phyloP scores from a whole-genome alignment of 2,797 vertebrate species.

The Tarsius wallacei region DNA sequence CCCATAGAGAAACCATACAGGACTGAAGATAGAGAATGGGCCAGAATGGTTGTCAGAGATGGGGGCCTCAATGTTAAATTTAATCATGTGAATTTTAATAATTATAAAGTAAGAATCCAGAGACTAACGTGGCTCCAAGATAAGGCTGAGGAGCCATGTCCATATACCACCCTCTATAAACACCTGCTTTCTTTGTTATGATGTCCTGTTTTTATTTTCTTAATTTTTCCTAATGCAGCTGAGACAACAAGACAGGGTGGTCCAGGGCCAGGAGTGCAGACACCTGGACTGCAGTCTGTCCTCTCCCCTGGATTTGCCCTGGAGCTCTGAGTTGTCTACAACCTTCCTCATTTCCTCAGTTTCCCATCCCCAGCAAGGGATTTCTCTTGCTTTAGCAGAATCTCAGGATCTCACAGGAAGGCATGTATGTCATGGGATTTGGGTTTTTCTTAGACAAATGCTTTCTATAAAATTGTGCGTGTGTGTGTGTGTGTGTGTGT shows the following conservation, averaged over 20 bases:
- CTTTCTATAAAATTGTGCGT: conserved; percentile 18
- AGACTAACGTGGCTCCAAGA: background rate
- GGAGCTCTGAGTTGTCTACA: background rate
- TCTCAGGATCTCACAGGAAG: background rate
- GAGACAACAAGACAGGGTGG: conserved; percentile 88
- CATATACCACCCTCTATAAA: conserved; percentile 65
- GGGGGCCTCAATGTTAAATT: background rate
- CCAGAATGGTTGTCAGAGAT: conserved; percentile 46
- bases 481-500: background rate
- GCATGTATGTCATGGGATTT: background rate
- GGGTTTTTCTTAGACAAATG: conserved; percentile 15
- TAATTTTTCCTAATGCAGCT: conserved; percentile 79
- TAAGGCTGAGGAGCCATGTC: background rate
- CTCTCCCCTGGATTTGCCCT: conserved; percentile 51
- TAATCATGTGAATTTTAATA: conserved; percentile 42
- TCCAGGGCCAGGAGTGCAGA: conserved; percentile 71
- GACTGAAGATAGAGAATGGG: background rate
- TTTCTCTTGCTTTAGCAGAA: background rate
- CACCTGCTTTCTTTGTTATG: conserved; percentile 81
- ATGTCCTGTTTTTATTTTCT: conserved; percentile 75
- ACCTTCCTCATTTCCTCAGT: conserved; percentile 39
- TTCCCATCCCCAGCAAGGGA: conserved; percentile 37
- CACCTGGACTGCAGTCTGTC: conserved; percentile 76
- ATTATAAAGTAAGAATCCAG: conserved; percentile 60
- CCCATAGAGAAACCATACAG: background rate